Conservation (phyloP, 1,140 invertebrate species). For the Sarcophaga bullata region DNA sequence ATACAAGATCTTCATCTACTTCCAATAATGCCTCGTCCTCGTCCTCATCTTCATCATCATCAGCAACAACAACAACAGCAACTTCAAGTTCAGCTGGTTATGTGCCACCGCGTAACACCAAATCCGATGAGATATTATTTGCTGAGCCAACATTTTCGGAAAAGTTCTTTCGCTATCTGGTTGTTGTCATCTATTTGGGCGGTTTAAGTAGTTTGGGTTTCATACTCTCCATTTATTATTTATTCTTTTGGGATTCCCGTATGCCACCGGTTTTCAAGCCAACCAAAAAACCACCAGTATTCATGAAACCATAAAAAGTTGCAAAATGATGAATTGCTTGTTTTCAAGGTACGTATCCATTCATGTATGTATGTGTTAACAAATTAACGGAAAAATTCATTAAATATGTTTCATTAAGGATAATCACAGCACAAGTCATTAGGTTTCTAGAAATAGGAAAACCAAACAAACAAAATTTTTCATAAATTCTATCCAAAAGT, state of each 20-base stretch:
- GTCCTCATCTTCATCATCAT: background rate
- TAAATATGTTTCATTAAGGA: background rate
- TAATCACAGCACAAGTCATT: no score
- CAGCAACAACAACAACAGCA: no score
- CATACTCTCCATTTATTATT: constrained; percentile 58
- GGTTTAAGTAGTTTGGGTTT: constrained; percentile 59
- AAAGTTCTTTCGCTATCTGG: constrained; percentile 57
- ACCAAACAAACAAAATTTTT: no score
- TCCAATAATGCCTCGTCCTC: background rate
- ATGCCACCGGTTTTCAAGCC: constrained; percentile 62
- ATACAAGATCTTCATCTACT: background rate
- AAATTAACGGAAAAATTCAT: no score
- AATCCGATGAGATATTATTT: constrained; percentile 57
- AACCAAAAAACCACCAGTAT: constrained; percentile 42
- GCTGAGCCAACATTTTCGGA: constrained; percentile 59
- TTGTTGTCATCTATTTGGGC: constrained; percentile 59
- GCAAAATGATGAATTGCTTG: background rate
- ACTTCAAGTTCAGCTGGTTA: constrained; percentile 30
- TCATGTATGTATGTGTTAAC: no score
- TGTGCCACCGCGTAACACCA: constrained; percentile 19
- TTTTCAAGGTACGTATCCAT: no score
- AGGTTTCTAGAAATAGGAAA: no score
- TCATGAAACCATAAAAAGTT: constrained; percentile 17
- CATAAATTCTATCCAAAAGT: no score
- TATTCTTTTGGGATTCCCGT: constrained; percentile 63